These are phyloP conservation scores for Drosophila meridiana DNA, from an alignment of 2,888 invertebrate genomes.

Conservation along the genomic window DNA sequence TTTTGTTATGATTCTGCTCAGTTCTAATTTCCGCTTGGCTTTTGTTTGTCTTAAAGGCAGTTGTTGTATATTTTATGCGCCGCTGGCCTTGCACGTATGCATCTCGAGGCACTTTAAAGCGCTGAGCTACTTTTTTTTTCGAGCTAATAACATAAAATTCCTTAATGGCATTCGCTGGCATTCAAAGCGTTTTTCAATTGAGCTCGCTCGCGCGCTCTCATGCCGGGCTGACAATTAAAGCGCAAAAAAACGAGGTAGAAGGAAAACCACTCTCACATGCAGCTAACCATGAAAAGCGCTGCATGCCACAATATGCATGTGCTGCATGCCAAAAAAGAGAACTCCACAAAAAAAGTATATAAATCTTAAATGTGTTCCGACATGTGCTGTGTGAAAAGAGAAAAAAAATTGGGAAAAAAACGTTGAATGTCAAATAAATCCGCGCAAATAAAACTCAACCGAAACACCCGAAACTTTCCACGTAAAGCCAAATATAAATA, in stretches of 20 bases:
- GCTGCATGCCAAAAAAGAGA: constrained; percentile 9
- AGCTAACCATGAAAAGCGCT: constrained; percentile 68
- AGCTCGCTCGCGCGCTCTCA: constrained; percentile 4
- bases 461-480: constrained; percentile 32
- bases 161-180: constrained; percentile 37
- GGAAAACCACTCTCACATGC: constrained; percentile 43
- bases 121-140: background rate
- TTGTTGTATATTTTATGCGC: constrained; percentile 40
- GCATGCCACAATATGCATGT: constrained; percentile 43
- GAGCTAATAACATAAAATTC: constrained; percentile 21
- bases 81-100: constrained; percentile 18
- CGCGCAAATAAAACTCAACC: constrained; percentile 42
- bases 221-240: constrained; percentile 59
- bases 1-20: constrained; percentile 8
- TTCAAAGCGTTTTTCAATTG: constrained; percentile 66
- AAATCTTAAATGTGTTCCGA: constrained; percentile 73
- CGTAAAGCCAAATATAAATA: constrained; percentile 45
- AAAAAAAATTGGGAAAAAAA: constrained; percentile 9
- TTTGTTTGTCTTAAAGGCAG: constrained; percentile 40
- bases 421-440: constrained; percentile 45
- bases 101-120: background rate
- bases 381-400: constrained; percentile 57
- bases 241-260: constrained; percentile 1
- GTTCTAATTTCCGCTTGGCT: constrained; percentile 32
- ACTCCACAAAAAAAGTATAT: constrained; percentile 35